Evolutionary conservation across 2,113 vertebrate species (phyloP), one percentile per base, ranked within the genome.

Genomic region (Anhinga rufa): DNA sequence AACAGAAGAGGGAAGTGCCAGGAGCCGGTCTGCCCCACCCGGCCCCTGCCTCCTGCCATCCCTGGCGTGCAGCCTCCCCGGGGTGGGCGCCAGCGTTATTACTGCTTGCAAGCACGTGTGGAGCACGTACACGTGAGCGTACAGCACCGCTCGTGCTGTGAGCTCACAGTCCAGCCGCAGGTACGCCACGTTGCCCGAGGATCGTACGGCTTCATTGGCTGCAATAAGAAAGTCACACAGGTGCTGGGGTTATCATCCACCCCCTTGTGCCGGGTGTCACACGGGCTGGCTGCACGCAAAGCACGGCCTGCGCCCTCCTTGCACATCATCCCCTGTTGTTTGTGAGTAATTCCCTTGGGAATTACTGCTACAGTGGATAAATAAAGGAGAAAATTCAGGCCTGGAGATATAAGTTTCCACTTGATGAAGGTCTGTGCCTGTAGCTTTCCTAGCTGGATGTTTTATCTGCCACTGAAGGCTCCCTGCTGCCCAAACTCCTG

Each of bases 261-360:
- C 38, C 48, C 0, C 22, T 12, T 19, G 26, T 12, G 28, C 6
- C 32, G 65, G 28, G 32, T 20, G 71, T 10, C 34, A 17, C 51
- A 5, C n/a, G 19, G 40, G 54, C 58, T 46, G 62, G 9, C 60
- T 48, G 25, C 34, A 5, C 7, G 14, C 29, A 29, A 19, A 64
- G 78, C 74, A 5, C 0, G 8, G 61, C 74, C 79, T 82, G 54
- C 9, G 0, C 21, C 26, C 34, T 42, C 31, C 12, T 55, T 38
- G 61, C 52, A 28, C 52, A 4, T 5, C 49, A 10, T 70, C 15
- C 54, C 34, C 38, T 60, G 40, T 7, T 49, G 48, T 10, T 40
- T 8, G 24, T 28, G 49, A 57, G 48, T 14, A 95, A 95, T 95
- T 96, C 93, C 94, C 90, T 80, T 42, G 93, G 95, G 95, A 95